phyloP scores from a whole-genome alignment of 2,888 invertebrate species.

The Artemia sp. region DNA sequence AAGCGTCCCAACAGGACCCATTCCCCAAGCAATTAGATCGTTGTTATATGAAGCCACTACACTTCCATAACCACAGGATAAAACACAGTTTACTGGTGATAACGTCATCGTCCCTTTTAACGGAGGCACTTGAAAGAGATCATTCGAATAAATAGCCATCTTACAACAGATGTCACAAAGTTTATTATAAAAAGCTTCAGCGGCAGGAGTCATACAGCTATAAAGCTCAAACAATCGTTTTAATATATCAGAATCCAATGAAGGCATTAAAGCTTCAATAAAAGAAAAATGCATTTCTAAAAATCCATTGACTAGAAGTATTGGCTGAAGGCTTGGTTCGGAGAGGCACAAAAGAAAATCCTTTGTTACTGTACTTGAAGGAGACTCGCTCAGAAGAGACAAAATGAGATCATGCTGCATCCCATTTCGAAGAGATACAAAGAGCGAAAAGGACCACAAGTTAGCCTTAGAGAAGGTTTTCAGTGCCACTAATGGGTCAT shows the following conservation, averaged over 20 bases:
- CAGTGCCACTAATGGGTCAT: background rate
- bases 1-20: background rate
- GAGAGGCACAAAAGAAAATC: constrained; percentile 5
- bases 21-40: background rate
- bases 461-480: background rate
- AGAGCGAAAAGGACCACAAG: constrained; percentile 2
- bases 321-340: constrained; percentile 6
- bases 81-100: constrained; percentile 4
- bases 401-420: background rate
- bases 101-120: background rate
- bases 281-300: background rate
- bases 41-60: background rate
- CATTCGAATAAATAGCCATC: background rate
- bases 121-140: background rate
- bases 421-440: background rate
- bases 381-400: background rate
- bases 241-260: background rate
- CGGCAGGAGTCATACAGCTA: background rate
- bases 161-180: background rate
- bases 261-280: background rate
- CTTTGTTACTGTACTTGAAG: background rate
- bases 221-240: no score
- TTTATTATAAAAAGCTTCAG: background rate
- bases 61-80: background rate
- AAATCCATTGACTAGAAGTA: background rate